Evolutionary conservation across 2,797 vertebrate species (phyloP).

Genomic region (Myripristis jacobus): DNA sequence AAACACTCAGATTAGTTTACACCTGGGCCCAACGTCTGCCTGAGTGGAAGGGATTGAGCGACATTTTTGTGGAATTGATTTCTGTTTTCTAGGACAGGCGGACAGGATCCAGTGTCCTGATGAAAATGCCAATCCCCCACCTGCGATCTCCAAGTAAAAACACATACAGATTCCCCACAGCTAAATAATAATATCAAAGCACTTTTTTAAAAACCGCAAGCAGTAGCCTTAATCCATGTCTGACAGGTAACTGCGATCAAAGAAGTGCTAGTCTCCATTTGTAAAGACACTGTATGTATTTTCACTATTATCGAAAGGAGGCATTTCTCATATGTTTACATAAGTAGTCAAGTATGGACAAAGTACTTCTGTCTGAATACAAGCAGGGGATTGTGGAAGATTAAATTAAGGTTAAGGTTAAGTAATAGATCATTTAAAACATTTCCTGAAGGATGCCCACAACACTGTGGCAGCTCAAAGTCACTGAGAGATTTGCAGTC

Average conservation of each 20-base stretch:
- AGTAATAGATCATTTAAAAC: no score
- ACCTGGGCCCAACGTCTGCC: slow-evolving; percentile 20
- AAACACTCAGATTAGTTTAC: slow-evolving; percentile 38
- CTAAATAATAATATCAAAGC: no score
- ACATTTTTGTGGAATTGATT: slow-evolving; percentile 6
- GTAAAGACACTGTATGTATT: neutral
- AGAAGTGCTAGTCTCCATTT: no score
- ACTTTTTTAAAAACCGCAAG: no score
- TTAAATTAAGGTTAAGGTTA: no score
- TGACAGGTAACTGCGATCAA: neutral
- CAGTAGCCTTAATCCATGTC: neutral
- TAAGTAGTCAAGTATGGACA: no score
- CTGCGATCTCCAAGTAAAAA: neutral
- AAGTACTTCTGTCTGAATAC: no score
- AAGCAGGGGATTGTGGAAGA: no score
- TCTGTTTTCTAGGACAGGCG: neutral
- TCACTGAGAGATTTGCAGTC: no score
- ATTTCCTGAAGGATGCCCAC: no score
- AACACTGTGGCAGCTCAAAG: no score
- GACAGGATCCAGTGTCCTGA: slow-evolving; percentile 11
- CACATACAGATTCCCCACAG: neutral
- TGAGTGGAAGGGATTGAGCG: slow-evolving; percentile 28
- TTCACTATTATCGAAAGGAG: neutral
- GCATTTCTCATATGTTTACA: no score
- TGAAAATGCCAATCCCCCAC: slow-evolving; percentile 41